Evolutionary conservation across 2,797 vertebrate genomes (phyloP), one percentile per base, ranked within the genome.

Genomic region (Melanogrammus aeglefinus): DNA sequence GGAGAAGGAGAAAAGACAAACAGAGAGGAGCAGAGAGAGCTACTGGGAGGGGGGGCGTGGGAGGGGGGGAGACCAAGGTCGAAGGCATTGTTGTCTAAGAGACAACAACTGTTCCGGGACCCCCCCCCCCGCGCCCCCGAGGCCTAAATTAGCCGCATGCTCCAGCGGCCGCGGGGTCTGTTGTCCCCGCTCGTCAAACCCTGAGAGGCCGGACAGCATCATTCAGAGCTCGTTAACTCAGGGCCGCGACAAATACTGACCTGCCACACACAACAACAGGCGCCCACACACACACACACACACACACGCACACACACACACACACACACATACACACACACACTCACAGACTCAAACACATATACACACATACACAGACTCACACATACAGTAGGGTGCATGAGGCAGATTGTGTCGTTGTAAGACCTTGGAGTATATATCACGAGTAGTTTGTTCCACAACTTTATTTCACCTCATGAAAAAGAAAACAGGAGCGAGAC

Each of bases 91-190:
- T 87, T 88, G 90, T 89, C 85, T 83, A 77, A n/a, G 82, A 84
- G 79, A 86, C 91, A n/a, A n/a, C n/a, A 92, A 90, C 90, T 93
- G 93, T 90, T 92, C 85, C 83, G 69, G 85, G 87, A 89, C 39
- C 41, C 41, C 41, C 9, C 12, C 41, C 41, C 75, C n/a, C n/a
- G n/a, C n/a, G n/a, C n/a, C n/a, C n/a, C 80, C 47, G 79, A n/a
- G n/a, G 79, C 83, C 86, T 79, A 83, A 90, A n/a, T 92, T 92
- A 90, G 91, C 86, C 16, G 21, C 83, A 77, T 79, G 72, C 31
- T 24, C 79, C 84, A 87, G 87, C 90, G 78, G 78, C 76, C 72
- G 24, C 63, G 10, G 39, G 76, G 79, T 84, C 87, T 86, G 86
- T 91, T 90, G 92, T 88, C 86, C 83, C 91, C n/a, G 88, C 88